Evolutionary conservation across 2,797 vertebrate genomes (phyloP).

Genomic region (Brotula barbata): DNA sequence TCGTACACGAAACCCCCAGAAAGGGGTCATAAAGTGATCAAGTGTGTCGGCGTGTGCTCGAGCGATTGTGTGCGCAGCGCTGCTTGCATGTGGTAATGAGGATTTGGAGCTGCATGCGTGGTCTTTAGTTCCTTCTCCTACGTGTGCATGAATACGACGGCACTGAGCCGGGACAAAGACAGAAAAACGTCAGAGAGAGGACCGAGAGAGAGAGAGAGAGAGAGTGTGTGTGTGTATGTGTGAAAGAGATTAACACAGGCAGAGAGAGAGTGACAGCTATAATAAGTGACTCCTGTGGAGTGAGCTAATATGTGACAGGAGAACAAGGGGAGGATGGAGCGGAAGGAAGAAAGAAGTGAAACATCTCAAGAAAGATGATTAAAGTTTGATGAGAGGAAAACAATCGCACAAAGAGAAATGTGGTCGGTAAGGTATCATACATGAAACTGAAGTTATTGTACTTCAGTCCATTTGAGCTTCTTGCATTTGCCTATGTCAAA

Average conservation of each 20-base stretch:
- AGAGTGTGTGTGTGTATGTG: background rate
- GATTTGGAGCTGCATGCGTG: background rate
- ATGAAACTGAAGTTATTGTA: too few species aligned
- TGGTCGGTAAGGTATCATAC: too few species aligned
- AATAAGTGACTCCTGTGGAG: slow-evolving; percentile 21
- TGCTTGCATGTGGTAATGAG: slow-evolving; percentile 10
- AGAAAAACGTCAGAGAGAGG: background rate
- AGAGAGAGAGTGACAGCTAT: slow-evolving; percentile 10
- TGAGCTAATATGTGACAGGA: slow-evolving; percentile 16
- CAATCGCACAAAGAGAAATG: too few species aligned
- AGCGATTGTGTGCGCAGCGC: background rate
- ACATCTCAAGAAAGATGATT: background rate
- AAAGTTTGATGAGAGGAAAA: background rate
- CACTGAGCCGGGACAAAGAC: background rate
- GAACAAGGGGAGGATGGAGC: background rate
- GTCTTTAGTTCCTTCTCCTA: slow-evolving; percentile 8
- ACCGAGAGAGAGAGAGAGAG: slow-evolving; percentile 1
- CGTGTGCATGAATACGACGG: background rate
- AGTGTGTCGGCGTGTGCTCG: background rate
- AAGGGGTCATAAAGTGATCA: background rate
- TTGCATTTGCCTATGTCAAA: too few species aligned
- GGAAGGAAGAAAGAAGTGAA: slow-evolving; percentile 2
- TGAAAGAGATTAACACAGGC: background rate
- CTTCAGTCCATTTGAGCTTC: too few species aligned
- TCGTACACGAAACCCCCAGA: background rate